phyloP scores from a whole-genome alignment of 2,113 vertebrate species.

The Phylloscopus trochiloides region DNA sequence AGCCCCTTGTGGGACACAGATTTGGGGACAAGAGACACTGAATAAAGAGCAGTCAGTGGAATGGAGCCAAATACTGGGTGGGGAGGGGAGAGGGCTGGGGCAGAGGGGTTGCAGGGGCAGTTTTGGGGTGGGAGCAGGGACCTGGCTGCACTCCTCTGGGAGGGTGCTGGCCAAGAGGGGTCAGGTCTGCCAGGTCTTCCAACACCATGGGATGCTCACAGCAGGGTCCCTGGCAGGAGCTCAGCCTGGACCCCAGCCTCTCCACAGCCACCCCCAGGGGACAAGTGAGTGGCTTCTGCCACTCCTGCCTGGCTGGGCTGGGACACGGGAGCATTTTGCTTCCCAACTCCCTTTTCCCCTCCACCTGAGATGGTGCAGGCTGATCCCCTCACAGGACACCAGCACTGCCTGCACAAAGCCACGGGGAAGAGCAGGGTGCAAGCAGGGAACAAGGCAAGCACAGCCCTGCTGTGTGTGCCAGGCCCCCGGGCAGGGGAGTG shows the following conservation, averaged over 20 bases:
- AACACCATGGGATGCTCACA: fast-evolving
- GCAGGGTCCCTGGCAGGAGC: neutral
- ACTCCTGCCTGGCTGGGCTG: fast-evolving
- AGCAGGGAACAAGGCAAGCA: neutral
- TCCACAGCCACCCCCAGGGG: fast-evolving
- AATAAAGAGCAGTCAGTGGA: neutral
- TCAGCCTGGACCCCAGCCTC: neutral
- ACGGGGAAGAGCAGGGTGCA: fast-evolving
- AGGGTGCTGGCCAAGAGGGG: fast-evolving
- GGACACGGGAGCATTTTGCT: fast-evolving
- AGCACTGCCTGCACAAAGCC: neutral
- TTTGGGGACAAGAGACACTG: neutral
- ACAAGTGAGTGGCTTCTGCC: neutral
- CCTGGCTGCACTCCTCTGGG: neutral
- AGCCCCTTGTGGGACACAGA: neutral
- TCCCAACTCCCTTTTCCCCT: neutral
- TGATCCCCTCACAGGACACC: fast-evolving
- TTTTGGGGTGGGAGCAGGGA: fast-evolving
- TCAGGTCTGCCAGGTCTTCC: neutral
- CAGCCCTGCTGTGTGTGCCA: fast-evolving
- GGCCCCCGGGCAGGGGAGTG: neutral
- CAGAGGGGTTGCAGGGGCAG: neutral
- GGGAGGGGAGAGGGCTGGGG: neutral
- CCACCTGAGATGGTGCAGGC: neutral
- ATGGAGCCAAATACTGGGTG: fast-evolving